Percentiles rank a stretch among this genome's conserved stretches.
Conservation (phyloP, 2,888 invertebrate species). For the Boloria euphrosyne region DNA sequence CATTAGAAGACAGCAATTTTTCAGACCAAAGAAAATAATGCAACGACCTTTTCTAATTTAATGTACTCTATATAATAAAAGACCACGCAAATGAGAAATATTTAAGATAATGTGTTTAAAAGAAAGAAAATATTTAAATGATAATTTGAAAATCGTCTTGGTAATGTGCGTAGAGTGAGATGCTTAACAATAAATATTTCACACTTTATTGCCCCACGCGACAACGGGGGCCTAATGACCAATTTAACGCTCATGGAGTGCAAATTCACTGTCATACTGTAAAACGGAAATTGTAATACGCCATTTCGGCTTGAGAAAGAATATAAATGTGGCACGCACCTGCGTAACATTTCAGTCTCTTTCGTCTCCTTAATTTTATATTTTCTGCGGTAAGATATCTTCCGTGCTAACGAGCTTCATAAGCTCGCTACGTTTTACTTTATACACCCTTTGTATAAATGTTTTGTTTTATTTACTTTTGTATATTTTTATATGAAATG, state of each 20-base stretch:
- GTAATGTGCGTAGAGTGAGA: slow-evolving; percentile 41
- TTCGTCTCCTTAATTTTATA: slow-evolving; percentile 49
- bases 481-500: no score
- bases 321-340: slow-evolving; percentile 62
- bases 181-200: slow-evolving; percentile 68
- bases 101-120: neutral
- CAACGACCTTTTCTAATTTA: no score
- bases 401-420: slow-evolving; percentile 41
- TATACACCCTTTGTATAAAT: neutral
- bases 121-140: slow-evolving; percentile 8
- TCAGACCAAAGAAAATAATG: no score
- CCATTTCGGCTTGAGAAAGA: slow-evolving; percentile 74
- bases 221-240: slow-evolving; percentile 60
- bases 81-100: neutral
- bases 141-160: slow-evolving; percentile 24
- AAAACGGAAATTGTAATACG: slow-evolving; percentile 75
- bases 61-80: no score
- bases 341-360: slow-evolving; percentile 38
- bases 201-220: slow-evolving; percentile 65
- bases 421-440: slow-evolving; percentile 16
- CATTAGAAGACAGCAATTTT: no score
- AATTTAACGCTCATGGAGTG: slow-evolving; percentile 80
- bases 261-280: slow-evolving; percentile 77
- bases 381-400: slow-evolving; percentile 41
- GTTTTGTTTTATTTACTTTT: neutral